phyloP scores from a whole-genome alignment of 2,888 invertebrate species.

The Gasteruption jaculator region DNA sequence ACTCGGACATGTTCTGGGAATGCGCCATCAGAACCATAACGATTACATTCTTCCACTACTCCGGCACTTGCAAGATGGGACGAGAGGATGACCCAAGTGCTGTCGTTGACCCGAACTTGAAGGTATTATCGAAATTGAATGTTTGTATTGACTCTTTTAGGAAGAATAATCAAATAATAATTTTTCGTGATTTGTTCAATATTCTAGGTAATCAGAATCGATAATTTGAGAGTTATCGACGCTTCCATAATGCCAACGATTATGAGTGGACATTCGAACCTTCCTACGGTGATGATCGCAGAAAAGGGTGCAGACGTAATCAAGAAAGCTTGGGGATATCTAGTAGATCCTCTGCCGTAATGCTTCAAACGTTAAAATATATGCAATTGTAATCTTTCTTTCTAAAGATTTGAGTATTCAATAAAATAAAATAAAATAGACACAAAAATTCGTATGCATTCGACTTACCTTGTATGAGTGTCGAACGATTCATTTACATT shows the following conservation, averaged over 20 bases:
- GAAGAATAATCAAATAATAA: too few relatives aligned
- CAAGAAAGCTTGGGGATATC: constrained; percentile 75
- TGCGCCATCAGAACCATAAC: constrained; percentile 82
- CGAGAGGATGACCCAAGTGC: constrained; percentile 72
- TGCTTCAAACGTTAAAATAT: too few relatives aligned
- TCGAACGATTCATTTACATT: too few relatives aligned
- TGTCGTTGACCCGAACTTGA: constrained; percentile 76
- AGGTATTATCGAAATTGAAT: constrained; percentile 60
- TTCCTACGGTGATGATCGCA: constrained; percentile 87
- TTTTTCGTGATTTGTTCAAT: too few relatives aligned
- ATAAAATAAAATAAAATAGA: too few relatives aligned
- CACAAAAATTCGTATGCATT: too few relatives aligned
- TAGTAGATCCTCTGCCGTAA: constrained; percentile 16
- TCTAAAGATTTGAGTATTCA: too few relatives aligned
- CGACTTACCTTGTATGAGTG: too few relatives aligned
- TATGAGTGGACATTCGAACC: constrained; percentile 85
- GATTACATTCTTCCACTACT: constrained; percentile 88
- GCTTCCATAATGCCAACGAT: constrained; percentile 88
- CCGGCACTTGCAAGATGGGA: constrained; percentile 87
- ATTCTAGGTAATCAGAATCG: constrained; percentile 65
- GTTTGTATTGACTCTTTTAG: too few relatives aligned
- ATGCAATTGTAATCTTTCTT: too few relatives aligned
- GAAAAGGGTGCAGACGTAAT: constrained; percentile 85
- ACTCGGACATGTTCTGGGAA: constrained; percentile 79
- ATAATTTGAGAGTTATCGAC: constrained; percentile 77